Conservation (phyloP, 2,888 invertebrate species). For the Latrodectus hesperus region DNA sequence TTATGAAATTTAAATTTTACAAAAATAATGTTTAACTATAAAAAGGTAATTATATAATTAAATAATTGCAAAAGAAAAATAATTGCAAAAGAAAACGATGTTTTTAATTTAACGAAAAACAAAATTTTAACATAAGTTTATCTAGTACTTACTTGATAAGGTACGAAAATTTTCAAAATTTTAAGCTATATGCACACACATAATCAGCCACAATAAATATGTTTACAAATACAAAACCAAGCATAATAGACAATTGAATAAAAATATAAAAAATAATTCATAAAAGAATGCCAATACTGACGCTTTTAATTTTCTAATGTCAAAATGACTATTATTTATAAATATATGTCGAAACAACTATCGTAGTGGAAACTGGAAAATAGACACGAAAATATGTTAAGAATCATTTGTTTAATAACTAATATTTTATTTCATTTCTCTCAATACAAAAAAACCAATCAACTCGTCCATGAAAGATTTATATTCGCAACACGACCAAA, state of each 20-base stretch:
- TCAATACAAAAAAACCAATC: not conserved
- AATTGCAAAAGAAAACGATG: too few species aligned
- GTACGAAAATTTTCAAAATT: not conserved
- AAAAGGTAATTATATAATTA: too few species aligned
- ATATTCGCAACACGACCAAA: constrained; percentile 29
- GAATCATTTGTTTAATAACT: not conserved
- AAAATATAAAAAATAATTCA: not conserved
- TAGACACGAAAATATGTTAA: constrained; percentile 15
- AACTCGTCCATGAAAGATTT: not conserved
- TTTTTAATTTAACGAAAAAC: too few species aligned
- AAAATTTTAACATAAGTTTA: too few species aligned
- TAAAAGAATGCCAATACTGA: not conserved
- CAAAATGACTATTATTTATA: constrained; percentile 2
- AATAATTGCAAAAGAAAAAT: too few species aligned
- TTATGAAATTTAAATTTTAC: too few species aligned
- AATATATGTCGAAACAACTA: not conserved
- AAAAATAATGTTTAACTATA: too few species aligned
- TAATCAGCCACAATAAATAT: constrained; percentile 18
- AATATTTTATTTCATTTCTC: too few species aligned
- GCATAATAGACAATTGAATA: constrained; percentile 26
- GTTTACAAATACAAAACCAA: not conserved
- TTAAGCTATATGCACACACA: not conserved
- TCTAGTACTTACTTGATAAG: too few species aligned
- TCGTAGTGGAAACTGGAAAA: not conserved
- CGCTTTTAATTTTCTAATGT: constrained; percentile 50